Percentiles rank a stretch among this genome's conserved stretches.
Evolutionary conservation across 2,113 vertebrate species (phyloP).

Genomic region (Thomomys bottae): DNA sequence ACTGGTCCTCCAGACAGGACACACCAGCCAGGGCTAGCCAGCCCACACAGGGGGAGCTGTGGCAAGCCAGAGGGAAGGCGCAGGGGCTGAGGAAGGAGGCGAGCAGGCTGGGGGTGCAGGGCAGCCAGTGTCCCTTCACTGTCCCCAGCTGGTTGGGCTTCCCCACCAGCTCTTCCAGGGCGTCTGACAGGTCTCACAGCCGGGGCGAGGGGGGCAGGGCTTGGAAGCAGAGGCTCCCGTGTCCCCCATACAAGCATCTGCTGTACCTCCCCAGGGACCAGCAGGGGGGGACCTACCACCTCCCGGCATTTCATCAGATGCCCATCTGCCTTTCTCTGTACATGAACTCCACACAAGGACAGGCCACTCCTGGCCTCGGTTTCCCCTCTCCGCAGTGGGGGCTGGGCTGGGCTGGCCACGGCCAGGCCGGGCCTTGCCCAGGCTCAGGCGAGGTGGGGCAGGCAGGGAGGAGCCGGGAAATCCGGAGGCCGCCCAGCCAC

Average conservation of each 20-base stretch:
- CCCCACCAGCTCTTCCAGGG: background rate
- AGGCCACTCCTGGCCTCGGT: background rate
- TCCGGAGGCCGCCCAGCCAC: constrained; percentile 58
- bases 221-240: background rate
- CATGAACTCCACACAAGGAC: too few species aligned
- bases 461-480: constrained; percentile 69
- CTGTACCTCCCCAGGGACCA: too few species aligned
- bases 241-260: too few species aligned
- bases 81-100: accelerated
- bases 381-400: background rate
- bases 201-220: background rate
- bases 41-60: too few species aligned
- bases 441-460: background rate
- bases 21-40: too few species aligned
- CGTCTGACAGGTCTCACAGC: background rate
- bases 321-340: background rate
- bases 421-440: background rate
- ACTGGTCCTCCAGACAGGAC: background rate
- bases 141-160: background rate
- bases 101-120: background rate
- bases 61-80: background rate
- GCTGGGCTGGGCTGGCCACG: background rate
- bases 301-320: too few species aligned
- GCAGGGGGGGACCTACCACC: too few species aligned
- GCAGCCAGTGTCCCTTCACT: background rate